Conservation (phyloP, 2,888 invertebrate genomes). For the Melinopterus prodromus region DNA sequence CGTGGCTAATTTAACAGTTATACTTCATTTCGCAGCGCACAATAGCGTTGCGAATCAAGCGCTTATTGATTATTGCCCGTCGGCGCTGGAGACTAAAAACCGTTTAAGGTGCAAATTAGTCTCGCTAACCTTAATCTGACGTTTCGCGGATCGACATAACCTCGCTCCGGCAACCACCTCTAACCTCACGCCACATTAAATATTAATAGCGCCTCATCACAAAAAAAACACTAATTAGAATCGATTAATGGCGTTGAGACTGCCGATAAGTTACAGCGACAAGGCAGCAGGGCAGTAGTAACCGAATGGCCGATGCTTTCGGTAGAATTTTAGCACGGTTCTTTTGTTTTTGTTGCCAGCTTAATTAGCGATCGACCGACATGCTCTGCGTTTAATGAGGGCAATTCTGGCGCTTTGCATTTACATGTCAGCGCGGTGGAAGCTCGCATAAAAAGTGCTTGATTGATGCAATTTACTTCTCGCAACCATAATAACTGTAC, state of each 20-base stretch:
- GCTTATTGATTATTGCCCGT: background rate
- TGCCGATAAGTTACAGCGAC: background rate
- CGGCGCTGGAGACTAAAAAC: background rate
- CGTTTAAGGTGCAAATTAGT: background rate
- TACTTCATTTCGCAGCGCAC: background rate
- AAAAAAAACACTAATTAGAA: background rate
- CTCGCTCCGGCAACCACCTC: background rate
- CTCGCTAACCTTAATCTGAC: background rate
- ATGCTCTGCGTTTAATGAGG: conserved; percentile 4
- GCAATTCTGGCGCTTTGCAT: background rate
- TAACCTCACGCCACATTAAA: background rate
- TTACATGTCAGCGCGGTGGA: background rate
- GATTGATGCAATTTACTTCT: background rate
- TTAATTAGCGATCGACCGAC: conserved; percentile 4
- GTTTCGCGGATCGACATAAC: background rate
- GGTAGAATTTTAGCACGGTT: background rate
- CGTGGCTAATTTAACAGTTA: background rate
- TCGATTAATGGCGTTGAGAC: background rate
- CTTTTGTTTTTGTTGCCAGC: background rate
- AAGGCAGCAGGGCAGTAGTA: background rate
- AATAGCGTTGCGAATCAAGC: background rate
- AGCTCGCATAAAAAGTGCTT: background rate
- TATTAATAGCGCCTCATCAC: background rate
- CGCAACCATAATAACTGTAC: background rate
- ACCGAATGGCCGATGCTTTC: background rate